phyloP scores from a whole-genome alignment of 1,140 invertebrate genomes.

The Lycorma delicatula region DNA sequence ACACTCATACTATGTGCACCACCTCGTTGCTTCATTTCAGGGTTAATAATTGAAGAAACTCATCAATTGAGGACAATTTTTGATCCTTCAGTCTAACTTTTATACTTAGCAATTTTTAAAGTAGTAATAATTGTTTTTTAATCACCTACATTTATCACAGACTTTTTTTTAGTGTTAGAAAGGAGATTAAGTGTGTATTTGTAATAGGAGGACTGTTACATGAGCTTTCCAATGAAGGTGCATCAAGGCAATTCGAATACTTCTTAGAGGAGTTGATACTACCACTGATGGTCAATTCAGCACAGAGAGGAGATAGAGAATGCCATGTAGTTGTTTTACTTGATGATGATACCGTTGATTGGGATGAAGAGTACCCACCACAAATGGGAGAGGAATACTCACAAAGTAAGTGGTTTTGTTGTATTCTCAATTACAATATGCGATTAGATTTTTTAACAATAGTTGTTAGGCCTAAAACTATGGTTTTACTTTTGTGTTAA shows the following conservation, averaged over 20 bases:
- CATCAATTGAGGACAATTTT: no score
- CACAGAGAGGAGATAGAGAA: slow-evolving; percentile 79
- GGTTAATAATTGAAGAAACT: no score
- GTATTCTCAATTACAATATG: no score
- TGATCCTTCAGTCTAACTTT: no score
- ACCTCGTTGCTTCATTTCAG: no score
- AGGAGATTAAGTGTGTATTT: not conserved
- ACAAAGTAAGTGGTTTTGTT: slow-evolving; percentile 65
- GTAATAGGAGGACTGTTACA: slow-evolving; percentile 82
- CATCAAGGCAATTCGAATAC: slow-evolving; percentile 89
- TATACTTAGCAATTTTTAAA: not conserved
- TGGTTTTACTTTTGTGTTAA: no score
- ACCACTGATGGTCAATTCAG: slow-evolving; percentile 92
- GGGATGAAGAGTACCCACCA: slow-evolving; percentile 97
- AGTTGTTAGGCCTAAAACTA: no score
- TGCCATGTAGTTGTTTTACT: slow-evolving; percentile 91
- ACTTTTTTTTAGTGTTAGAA: not conserved
- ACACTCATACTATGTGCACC: no score
- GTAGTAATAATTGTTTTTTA: not conserved
- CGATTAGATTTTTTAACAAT: no score
- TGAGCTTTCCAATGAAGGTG: slow-evolving; percentile 97
- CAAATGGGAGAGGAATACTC: slow-evolving; percentile 98
- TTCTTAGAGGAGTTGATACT: slow-evolving; percentile 94
- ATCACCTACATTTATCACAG: not conserved
- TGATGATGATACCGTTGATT: slow-evolving; percentile 94